Evolutionary conservation across 2,797 vertebrate species (phyloP), one percentile per base, ranked within the genome.

Genomic region (Acanthornis magna): DNA sequence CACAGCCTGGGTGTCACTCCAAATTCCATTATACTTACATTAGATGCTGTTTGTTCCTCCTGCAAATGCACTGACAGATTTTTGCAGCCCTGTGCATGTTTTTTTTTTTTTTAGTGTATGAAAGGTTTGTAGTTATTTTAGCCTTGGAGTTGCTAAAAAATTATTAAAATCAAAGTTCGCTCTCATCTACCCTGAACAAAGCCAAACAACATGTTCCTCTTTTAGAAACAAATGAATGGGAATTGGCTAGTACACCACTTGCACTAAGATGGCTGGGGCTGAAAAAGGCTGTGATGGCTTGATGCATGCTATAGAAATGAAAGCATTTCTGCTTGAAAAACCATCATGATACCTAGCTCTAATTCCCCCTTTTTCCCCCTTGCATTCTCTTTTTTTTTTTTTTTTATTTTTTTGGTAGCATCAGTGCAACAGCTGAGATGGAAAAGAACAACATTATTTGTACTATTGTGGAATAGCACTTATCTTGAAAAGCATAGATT

Each of bases 21-120:
- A 96, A 96, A 89, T 96, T 96, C 95, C 92, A 95, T 96, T 97
- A 97, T 95, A 96, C 96, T 95, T 96, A 97, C 96, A 95, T 96
- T 96, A 96, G 92, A 96, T 96, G 95, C 96, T 97, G 94, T 96
- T 96, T 96, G 95, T 96, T 97, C 96, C 76, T 96, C 93, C 85
- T 94, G 87, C 72, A 96, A 96, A 96, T 93, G 93, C 79, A 92
- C 74, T 96, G 96, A 96, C 93, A 96, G 95, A 97, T 97, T 97
- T 96, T 96, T 96, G 57, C 83, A 96, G 78, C 83, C 91, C 83
- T 68, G 34, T 92, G 57, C 53, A 51, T 79, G 58, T 34, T 18
- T 4, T 2, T 4, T 26, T 26, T 91, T 82, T 80, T 95, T 95
- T 94, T 90, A 75, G 80, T 72, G 32, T 78, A 89, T 82, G 73